These are phyloP conservation scores for Andrena bicolor DNA, from an alignment of 2,888 invertebrate species.

Conservation along the genomic window DNA sequence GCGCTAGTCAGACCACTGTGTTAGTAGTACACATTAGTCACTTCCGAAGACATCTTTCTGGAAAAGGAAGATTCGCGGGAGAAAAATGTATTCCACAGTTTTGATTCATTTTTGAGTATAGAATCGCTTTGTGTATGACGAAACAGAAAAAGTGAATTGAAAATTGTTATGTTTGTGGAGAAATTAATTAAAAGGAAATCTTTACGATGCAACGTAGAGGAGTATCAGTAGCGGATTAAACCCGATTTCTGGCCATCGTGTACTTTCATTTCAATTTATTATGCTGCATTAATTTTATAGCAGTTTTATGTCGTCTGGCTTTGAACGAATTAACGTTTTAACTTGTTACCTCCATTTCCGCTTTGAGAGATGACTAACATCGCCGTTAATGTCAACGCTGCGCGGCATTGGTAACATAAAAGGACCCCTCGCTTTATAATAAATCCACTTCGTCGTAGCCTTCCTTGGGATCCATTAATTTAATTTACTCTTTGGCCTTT, in stretches of 20 bases:
- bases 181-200: neutral
- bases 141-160: neutral
- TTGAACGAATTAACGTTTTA: neutral
- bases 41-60: neutral
- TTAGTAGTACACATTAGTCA: too few relatives aligned
- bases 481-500: slow-evolving; percentile 37
- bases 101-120: neutral
- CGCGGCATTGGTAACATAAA: neutral
- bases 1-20: too few relatives aligned
- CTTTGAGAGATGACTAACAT: slow-evolving; percentile 7
- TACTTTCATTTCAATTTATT: neutral
- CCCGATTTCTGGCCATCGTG: too few relatives aligned
- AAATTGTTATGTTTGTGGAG: too few relatives aligned
- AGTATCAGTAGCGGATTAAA: too few relatives aligned
- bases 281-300: neutral
- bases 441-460: neutral
- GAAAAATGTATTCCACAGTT: neutral
- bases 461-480: slow-evolving; percentile 32
- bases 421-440: neutral
- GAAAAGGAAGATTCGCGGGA: neutral
- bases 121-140: neutral
- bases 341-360: neutral
- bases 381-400: neutral
- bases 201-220: too few relatives aligned
- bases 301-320: neutral